These are phyloP conservation scores for Rattus rattus DNA, from an alignment of 2,113 vertebrate species.

Conservation along the genomic window DNA sequence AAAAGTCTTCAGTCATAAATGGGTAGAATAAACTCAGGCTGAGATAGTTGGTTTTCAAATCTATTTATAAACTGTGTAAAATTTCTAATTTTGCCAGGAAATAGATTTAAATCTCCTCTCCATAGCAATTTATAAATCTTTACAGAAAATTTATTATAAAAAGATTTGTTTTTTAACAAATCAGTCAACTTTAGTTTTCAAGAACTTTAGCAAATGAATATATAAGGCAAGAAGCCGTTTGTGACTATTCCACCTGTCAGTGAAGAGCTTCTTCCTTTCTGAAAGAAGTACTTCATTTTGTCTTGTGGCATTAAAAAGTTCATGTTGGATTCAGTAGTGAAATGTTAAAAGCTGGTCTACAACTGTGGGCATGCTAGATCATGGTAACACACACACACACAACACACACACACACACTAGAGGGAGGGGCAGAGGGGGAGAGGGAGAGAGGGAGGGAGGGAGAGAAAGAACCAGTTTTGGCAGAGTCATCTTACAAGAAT, in stretches of 20 bases:
- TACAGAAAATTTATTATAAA: slow-evolving; percentile 69
- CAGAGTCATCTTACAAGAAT: slow-evolving; percentile 7
- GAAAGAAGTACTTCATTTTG: slow-evolving; percentile 14
- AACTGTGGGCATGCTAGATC: not conserved
- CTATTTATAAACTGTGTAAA: slow-evolving; percentile 77
- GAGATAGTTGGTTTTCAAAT: slow-evolving; percentile 72
- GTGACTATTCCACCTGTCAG: not conserved
- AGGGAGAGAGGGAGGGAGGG: not conserved
- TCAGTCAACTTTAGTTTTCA: slow-evolving; percentile 70
- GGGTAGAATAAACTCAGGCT: slow-evolving; percentile 74
- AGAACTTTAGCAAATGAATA: slow-evolving; percentile 59
- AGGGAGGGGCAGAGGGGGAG: not conserved
- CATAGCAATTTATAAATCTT: slow-evolving; percentile 59
- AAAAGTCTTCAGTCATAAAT: slow-evolving; percentile 77
- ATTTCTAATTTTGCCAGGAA: slow-evolving; percentile 81
- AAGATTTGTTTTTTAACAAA: slow-evolving; percentile 69
- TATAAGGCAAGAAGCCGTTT: slow-evolving; percentile 22
- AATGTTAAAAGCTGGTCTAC: slow-evolving; percentile 8
- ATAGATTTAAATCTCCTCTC: slow-evolving; percentile 79
- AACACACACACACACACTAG: not conserved
- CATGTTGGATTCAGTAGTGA: slow-evolving; percentile 16
- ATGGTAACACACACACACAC: not conserved
- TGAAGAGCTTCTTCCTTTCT: not conserved
- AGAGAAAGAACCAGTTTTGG: not conserved
- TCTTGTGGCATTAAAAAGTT: slow-evolving; percentile 63